Evolutionary conservation across 2,113 vertebrate species (phyloP).

Genomic region (Panthera uncia): DNA sequence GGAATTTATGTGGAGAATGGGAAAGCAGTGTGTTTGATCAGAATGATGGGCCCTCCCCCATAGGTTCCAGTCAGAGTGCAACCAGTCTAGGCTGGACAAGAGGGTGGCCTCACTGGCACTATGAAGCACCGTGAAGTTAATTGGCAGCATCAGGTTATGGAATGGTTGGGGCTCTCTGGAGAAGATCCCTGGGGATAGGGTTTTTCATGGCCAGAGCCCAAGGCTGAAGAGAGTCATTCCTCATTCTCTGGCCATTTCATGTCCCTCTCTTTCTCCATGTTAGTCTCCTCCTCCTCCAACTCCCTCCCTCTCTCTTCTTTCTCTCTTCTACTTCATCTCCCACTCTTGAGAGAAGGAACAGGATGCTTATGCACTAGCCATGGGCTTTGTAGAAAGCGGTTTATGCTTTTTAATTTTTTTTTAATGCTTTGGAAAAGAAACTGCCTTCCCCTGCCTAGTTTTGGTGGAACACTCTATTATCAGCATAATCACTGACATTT

Average conservation of each 20-base stretch:
- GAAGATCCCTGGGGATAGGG: not conserved
- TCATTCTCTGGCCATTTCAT: not conserved
- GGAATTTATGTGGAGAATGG: not conserved
- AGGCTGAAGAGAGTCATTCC: not conserved
- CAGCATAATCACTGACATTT: conserved; percentile 35
- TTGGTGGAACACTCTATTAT: conserved; percentile 33
- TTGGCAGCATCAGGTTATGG: not conserved
- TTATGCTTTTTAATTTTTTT: not conserved
- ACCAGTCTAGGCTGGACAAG: not conserved
- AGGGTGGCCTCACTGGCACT: not conserved
- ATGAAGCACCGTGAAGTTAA: not conserved
- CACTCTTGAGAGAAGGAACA: not conserved
- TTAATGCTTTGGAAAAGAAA: not conserved
- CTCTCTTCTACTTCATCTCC: not conserved
- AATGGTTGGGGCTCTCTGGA: not conserved
- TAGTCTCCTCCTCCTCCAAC: not conserved
- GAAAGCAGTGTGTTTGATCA: not conserved
- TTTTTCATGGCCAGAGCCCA: not conserved
- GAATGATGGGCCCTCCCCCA: not conserved
- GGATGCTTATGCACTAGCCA: not conserved
- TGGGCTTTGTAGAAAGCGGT: not conserved
- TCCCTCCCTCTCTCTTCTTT: not conserved
- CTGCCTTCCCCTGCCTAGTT: not conserved
- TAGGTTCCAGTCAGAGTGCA: not conserved
- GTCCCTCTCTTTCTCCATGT: too few relatives aligned